A percentile compares a stretch with the other conserved stretches of the same genome.
Conservation (phyloP, 1,140 invertebrate genomes). For the Lerema accius region DNA sequence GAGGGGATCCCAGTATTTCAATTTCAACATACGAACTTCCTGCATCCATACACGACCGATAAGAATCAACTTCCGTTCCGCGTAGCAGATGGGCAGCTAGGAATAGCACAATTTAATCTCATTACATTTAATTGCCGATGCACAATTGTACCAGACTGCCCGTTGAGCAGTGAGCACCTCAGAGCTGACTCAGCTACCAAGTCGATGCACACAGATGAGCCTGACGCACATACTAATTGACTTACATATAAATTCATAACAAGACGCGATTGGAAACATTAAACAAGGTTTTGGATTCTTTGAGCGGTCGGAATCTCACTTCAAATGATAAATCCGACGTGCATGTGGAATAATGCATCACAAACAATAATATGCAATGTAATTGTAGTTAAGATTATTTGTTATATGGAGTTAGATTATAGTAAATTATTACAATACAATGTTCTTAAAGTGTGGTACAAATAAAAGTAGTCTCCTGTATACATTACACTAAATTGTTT, state of each 20-base stretch:
- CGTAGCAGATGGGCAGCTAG: slow-evolving; percentile 60
- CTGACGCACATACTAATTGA: slow-evolving; percentile 58
- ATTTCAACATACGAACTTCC: slow-evolving; percentile 44
- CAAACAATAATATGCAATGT: not conserved
- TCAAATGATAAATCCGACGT: not conserved
- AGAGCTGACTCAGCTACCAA: slow-evolving; percentile 60
- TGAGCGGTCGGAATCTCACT: slow-evolving; percentile 9
- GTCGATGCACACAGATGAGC: slow-evolving; percentile 36
- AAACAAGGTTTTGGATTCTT: slow-evolving; percentile 35
- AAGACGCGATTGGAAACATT: slow-evolving; percentile 43
- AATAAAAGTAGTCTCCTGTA: too few species aligned
- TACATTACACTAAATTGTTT: too few species aligned
- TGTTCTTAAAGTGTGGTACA: too few species aligned
- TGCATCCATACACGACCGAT: slow-evolving; percentile 56
- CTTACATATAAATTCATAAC: slow-evolving; percentile 53
- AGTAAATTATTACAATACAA: too few species aligned
- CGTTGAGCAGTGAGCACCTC: slow-evolving; percentile 59
- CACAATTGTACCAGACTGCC: slow-evolving; percentile 68
- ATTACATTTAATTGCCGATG: slow-evolving; percentile 77
- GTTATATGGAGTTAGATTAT: not conserved
- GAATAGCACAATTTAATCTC: slow-evolving; percentile 77
- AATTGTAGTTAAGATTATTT: not conserved
- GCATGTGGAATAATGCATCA: slow-evolving; percentile 4
- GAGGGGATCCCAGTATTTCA: slow-evolving; percentile 11
- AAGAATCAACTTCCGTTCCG: slow-evolving; percentile 61